Conservation (phyloP, 2,888 invertebrate genomes). For the Eurytoma californica region DNA sequence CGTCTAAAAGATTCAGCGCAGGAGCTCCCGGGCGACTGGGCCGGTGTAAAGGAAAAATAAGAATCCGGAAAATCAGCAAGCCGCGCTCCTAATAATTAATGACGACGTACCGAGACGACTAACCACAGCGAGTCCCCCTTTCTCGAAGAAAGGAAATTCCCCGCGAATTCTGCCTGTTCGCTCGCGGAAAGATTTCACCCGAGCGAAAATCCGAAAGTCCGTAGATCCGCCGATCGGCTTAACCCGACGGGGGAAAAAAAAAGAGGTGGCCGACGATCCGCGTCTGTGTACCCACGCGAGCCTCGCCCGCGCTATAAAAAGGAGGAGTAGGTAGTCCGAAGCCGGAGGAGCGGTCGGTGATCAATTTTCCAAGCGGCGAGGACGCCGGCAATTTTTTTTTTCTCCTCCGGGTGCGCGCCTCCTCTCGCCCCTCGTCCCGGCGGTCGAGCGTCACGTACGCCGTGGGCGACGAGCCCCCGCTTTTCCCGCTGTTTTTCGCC, state of each 20-base stretch:
- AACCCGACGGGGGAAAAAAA: not conserved
- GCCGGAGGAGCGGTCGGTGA: not conserved
- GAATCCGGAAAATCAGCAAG: constrained; percentile 2
- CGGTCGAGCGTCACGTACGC: constrained; percentile 8
- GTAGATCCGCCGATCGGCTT: too few species aligned
- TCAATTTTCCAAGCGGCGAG: constrained; percentile 6
- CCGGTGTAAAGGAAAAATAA: not conserved
- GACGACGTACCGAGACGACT: not conserved
- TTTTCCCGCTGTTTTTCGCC: not conserved
- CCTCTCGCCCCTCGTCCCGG: not conserved
- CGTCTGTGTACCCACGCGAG: not conserved
- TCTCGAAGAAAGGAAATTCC: not conserved
- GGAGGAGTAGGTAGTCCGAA: not conserved
- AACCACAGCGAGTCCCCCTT: not conserved
- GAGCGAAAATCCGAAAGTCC: constrained; percentile 13
- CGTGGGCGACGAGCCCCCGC: constrained; percentile 3
- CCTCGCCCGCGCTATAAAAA: too few species aligned
- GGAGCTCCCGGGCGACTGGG: not conserved
- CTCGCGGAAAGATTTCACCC: constrained; percentile 1
- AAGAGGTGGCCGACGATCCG: not conserved
- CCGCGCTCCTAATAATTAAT: not conserved
- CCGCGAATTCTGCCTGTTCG: not conserved
- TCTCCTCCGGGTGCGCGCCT: not conserved
- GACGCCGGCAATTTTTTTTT: not conserved
- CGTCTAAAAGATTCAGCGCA: not conserved